Conservation (phyloP, 2,113 vertebrate species). For the Xiphophorus hellerii region DNA sequence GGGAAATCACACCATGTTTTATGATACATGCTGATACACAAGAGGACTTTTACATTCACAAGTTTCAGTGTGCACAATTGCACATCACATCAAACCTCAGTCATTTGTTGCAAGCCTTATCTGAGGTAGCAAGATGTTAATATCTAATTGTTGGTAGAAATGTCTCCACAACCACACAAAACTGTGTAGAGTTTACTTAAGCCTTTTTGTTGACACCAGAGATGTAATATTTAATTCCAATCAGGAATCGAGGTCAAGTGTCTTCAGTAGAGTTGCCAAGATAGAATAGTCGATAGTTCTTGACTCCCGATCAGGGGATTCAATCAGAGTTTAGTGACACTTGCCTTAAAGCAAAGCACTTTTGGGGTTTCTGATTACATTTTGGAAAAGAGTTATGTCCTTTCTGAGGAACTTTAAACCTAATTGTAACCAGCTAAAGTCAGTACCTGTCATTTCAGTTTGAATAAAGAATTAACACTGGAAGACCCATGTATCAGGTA, state of each 20-base stretch:
- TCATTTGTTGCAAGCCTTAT: slow-evolving; percentile 53
- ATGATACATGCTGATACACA: slow-evolving; percentile 68
- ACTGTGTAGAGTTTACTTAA: slow-evolving; percentile 53
- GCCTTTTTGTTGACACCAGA: slow-evolving; percentile 37
- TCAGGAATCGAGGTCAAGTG: slow-evolving; percentile 52
- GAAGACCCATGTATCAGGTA: not conserved
- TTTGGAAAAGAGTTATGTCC: not conserved
- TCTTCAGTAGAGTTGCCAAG: slow-evolving; percentile 30
- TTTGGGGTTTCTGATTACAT: not conserved
- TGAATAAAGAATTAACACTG: no score
- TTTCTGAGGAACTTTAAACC: not conserved
- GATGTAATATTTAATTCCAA: slow-evolving; percentile 58
- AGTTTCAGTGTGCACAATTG: slow-evolving; percentile 44
- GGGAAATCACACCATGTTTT: slow-evolving; percentile 75
- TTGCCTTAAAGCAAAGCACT: slow-evolving; percentile 10
- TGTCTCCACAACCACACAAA: slow-evolving; percentile 19
- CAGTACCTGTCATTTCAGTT: not conserved
- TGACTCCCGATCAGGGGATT: slow-evolving; percentile 21
- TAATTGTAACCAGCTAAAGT: not conserved
- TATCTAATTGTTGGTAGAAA: slow-evolving; percentile 22
- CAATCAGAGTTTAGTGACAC: slow-evolving; percentile 13
- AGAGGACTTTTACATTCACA: slow-evolving; percentile 42
- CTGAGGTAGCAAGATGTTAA: slow-evolving; percentile 48
- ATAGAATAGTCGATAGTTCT: slow-evolving; percentile 26
- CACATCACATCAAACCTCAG: slow-evolving; percentile 17